Percentiles rank a stretch among this genome's conserved stretches.
Conservation (phyloP, 1,140 invertebrate genomes). For the Anastrepha obliqua region DNA sequence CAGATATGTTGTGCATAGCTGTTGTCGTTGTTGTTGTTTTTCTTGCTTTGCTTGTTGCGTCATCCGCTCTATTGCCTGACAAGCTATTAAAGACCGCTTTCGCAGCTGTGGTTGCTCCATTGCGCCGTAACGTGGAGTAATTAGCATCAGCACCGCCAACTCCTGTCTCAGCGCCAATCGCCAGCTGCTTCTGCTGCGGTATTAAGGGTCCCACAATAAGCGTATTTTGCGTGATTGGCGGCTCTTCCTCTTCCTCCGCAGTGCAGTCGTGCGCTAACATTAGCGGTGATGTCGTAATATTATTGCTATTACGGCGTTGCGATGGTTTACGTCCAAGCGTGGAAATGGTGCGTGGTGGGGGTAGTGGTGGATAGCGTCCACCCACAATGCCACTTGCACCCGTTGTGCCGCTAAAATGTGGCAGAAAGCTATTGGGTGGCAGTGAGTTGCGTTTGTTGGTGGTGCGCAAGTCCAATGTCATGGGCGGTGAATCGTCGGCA, state of each 20-base stretch:
- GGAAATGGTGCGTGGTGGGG: constrained; percentile 79
- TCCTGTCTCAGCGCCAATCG: not conserved
- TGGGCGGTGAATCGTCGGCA: constrained; percentile 56
- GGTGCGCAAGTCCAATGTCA: constrained; percentile 57
- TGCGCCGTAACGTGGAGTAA: constrained; percentile 58
- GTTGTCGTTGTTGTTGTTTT: not conserved
- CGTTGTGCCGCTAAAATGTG: constrained; percentile 51
- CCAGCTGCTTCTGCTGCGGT: constrained; percentile 65
- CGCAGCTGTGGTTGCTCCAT: constrained; percentile 7
- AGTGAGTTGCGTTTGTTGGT: constrained; percentile 64
- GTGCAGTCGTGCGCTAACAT: constrained; percentile 73
- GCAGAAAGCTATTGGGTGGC: constrained; percentile 66
- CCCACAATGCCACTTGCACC: constrained; percentile 75
- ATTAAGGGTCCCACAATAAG: constrained; percentile 76
- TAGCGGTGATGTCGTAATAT: constrained; percentile 74
- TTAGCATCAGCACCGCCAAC: constrained; percentile 51
- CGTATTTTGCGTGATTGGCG: constrained; percentile 75
- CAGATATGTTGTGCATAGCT: not conserved
- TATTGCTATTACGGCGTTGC: constrained; percentile 64
- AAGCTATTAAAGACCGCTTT: constrained; percentile 12
- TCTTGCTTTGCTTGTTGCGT: not conserved
- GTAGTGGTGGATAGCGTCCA: constrained; percentile 79
- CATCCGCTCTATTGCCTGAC: constrained; percentile 2
- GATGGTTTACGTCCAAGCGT: constrained; percentile 77
- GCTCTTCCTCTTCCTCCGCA: constrained; percentile 71